These are phyloP conservation scores for Scolopax rusticola DNA, from an alignment of 2,797 vertebrate genomes.

Conservation along the genomic window DNA sequence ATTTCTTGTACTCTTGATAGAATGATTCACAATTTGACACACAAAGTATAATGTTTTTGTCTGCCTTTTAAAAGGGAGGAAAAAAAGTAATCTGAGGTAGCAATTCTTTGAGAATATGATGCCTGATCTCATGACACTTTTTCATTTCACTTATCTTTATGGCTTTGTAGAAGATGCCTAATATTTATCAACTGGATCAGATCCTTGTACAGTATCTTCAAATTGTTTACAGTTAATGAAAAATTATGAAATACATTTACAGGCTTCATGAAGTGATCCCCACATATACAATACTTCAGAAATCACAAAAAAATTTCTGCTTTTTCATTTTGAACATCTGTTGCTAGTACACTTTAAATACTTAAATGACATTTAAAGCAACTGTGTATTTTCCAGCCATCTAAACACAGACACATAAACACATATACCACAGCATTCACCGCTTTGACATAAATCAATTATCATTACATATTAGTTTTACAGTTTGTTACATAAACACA, in stretches of 20 bases:
- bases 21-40: not conserved
- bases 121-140: not conserved
- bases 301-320: slow-evolving; percentile 2
- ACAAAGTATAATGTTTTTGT: not conserved
- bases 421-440: slow-evolving; percentile 54
- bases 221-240: slow-evolving; percentile 6
- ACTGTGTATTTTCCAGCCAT: slow-evolving; percentile 23
- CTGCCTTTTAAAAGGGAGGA: slow-evolving; percentile 43
- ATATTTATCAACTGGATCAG: not conserved
- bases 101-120: slow-evolving; percentile 52
- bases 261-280: slow-evolving; percentile 30
- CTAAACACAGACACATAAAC: slow-evolving; percentile 51
- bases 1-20: not conserved
- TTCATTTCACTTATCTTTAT: slow-evolving; percentile 72
- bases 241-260: not conserved
- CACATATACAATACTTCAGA: not conserved
- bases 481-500: slow-evolving; percentile 57
- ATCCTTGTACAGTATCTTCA: slow-evolving; percentile 6
- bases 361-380: slow-evolving; percentile 42
- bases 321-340: slow-evolving; percentile 26
- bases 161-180: slow-evolving; percentile 67
- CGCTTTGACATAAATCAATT: slow-evolving; percentile 48
- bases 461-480: slow-evolving; percentile 38
- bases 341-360: slow-evolving; percentile 39
- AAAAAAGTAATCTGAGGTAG: slow-evolving; percentile 71